Base-by-base conservation (phyloP, 2,888 invertebrate genomes). In the Schrankia costaestrigalis region DNA sequence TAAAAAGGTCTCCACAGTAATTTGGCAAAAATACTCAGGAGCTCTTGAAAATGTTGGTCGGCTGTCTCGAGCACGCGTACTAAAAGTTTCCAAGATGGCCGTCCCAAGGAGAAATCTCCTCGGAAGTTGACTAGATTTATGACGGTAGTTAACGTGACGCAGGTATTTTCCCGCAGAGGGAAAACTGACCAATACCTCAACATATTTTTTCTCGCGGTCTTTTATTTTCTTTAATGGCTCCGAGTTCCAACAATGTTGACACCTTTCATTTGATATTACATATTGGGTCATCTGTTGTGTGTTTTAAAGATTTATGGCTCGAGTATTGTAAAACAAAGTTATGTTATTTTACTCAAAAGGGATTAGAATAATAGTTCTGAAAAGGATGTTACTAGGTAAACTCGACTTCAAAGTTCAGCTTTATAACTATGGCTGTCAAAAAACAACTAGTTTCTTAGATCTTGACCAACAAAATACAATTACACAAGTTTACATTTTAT, bases 121-220 rank as follows among this genome's bases (percentile, higher is more conserved):
- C 75, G 73, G 75, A 79, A 81, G 67, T 75, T 67, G 60, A 54
- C 51, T 50, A 78, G 83, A 84, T 84, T 84, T 83, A 85, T 83
- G 68, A 68, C 54, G 63, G 66, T 71, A 71, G 78, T 82, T 80
- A 79, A 66, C 70, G 71, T 70, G 76, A 77, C 78, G 70, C 76
- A 81, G 81, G 80, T 81, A 83, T 80, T 82, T 78, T 69, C 64
- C 59, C 55, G 50, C 54, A 43, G 52, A 46, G 49, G 55, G 59
- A 52, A 71, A 68, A 71, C 72, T 78, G 76, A 78, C 80, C 78
- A 66, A 69, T 69, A 65, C 63, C 46, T 58, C 51, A 44, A 58
- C 61, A 59, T 49, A 53, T 55, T 62, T 68, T 36, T 53, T 40
- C 26, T 19, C 17, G 22, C 36, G 15, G 24, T 14, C 14, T 41